Evolutionary conservation across 1,140 invertebrate genomes (phyloP), one percentile per base, ranked within the genome.

Genomic region (Drosophila kurseongensis): DNA sequence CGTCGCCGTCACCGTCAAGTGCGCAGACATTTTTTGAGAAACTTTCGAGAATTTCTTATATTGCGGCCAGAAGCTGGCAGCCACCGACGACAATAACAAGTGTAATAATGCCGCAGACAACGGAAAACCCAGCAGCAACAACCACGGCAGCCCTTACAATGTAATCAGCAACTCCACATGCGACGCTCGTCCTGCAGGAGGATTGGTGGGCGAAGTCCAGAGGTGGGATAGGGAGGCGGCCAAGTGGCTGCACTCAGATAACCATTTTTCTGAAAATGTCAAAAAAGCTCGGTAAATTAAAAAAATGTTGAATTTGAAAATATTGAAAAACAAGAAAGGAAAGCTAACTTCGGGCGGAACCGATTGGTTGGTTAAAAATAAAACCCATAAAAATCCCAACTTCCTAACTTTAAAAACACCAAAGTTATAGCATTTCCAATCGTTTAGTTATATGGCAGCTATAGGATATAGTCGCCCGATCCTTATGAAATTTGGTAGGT

Each of bases 31-130:
- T 86, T 73, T 86, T 82, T 14, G 73, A 63, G 45, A 89, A 88
- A 88, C 84, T 88, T 88, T 88, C 77, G 68, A 72, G 86, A 82
- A 82, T 82, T 82, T 76, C 81, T 83, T 77, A 67, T 59, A 75
- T 61, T 85, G 81, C 73, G 72, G 76, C 63, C 60, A 45, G 66
- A 12, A 55, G 63, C 41, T 29, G 59, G 27, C 42, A 56, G 16
- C 29, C 55, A 23, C 35, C 80, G 72, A 63, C 65, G 74, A 84
- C 80, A 79, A 84, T 81, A 85, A 85, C 78, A 85, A 86, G 75
- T 88, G 82, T 81, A 85, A 86, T 85, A 85, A 88, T 73, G 67
- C 80, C 79, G 76, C 83, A 88, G 83, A 88, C 84, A 88, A 83
- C 84, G 75, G 74, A 79, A 73, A 75, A 68, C 32, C 68, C 78